Conservation (phyloP, 1,140 invertebrate genomes). For the Mamestra configurata region DNA sequence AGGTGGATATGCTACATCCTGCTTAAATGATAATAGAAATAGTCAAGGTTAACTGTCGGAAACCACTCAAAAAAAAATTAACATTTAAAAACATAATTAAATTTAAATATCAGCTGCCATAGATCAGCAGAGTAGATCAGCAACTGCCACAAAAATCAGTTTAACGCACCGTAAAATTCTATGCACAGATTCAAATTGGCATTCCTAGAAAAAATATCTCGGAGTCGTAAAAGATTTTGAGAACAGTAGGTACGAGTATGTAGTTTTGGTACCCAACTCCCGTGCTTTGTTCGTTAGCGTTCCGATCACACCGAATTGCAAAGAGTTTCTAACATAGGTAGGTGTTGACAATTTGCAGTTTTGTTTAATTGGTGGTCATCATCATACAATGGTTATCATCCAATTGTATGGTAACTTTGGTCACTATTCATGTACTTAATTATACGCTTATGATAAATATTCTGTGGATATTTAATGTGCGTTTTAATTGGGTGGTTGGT, state of each 20-base stretch:
- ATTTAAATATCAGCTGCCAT: neutral
- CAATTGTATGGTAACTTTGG: neutral
- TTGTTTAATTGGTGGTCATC: neutral
- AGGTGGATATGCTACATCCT: too few relatives aligned
- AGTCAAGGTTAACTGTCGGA: too few relatives aligned
- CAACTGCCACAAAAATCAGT: too few relatives aligned
- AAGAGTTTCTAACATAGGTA: neutral
- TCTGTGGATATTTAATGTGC: neutral
- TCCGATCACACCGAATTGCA: neutral
- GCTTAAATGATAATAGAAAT: too few relatives aligned
- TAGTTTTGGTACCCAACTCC: neutral
- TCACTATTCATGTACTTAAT: neutral
- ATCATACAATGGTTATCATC: neutral
- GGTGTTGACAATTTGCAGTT: neutral
- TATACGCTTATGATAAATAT: neutral
- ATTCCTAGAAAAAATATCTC: neutral
- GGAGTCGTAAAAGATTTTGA: neutral
- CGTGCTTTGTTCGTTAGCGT: neutral
- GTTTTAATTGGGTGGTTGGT: too few relatives aligned
- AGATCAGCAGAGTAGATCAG: too few relatives aligned
- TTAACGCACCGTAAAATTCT: too few relatives aligned
- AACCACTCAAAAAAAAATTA: too few relatives aligned
- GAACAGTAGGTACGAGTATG: neutral
- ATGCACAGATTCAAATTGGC: neutral
- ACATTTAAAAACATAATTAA: neutral